Conservation (phyloP, 1,140 invertebrate species). For the Lasioglossum baleicum region DNA sequence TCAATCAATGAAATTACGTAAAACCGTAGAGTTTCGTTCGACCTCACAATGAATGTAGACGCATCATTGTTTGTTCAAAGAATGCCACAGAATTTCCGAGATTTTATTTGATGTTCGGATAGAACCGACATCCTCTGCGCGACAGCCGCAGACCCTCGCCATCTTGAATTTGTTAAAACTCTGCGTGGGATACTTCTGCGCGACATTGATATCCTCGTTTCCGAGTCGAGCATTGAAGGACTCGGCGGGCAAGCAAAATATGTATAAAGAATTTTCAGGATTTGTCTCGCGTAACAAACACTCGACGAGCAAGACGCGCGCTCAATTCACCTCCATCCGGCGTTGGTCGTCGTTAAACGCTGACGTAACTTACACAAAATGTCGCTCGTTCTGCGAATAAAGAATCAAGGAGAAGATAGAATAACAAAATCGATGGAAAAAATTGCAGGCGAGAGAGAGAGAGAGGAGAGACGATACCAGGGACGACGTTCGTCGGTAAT, state of each 20-base stretch:
- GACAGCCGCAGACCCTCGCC: too few relatives aligned
- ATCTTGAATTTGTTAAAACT: background rate
- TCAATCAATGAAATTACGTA: too few relatives aligned
- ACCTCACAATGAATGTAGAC: too few relatives aligned
- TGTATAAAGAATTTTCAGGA: background rate
- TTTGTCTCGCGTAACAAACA: background rate
- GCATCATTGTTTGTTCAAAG: background rate
- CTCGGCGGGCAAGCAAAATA: background rate
- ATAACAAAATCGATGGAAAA: background rate
- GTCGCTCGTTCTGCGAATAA: background rate
- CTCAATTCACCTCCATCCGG: too few relatives aligned
- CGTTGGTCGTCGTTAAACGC: background rate
- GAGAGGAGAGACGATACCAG: background rate
- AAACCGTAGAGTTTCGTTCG: too few relatives aligned
- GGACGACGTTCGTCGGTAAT: conserved; percentile 27
- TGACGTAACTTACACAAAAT: background rate
- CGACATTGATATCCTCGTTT: background rate
- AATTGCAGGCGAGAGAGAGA: background rate
- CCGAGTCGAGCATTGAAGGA: background rate
- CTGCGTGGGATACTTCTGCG: background rate
- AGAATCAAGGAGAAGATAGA: background rate
- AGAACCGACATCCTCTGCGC: too few relatives aligned
- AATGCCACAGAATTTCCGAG: background rate
- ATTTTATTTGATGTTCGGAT: background rate
- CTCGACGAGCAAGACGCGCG: background rate